A percentile compares a stretch with the other conserved stretches of the same genome.
Evolutionary conservation across 1,140 invertebrate genomes (phyloP).

Genomic region (Bombus affinis): DNA sequence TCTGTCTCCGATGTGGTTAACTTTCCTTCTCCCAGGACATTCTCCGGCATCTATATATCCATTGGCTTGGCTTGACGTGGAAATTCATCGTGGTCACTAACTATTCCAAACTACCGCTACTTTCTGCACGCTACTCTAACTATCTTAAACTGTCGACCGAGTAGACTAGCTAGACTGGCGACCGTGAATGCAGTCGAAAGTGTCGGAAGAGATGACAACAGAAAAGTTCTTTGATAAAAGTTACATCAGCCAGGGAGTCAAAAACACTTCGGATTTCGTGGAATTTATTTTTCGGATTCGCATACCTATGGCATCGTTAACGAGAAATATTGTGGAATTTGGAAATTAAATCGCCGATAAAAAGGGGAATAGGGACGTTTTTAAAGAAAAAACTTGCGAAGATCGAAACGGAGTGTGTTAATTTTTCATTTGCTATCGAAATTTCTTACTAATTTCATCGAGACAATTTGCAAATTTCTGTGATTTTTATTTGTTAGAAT

Average conservation of each 20-base stretch:
- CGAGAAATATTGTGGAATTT: background rate
- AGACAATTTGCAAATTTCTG: too few relatives aligned
- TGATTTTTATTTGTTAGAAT: too few relatives aligned
- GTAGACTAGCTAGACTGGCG: slow-evolving; percentile 22
- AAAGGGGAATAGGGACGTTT: too few relatives aligned
- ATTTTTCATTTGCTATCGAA: too few relatives aligned
- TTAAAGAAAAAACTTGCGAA: too few relatives aligned
- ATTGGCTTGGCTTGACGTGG: slow-evolving; percentile 56
- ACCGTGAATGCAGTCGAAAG: background rate
- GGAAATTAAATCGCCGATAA: background rate
- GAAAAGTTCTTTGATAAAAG: slow-evolving; percentile 11
- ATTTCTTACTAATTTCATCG: too few relatives aligned
- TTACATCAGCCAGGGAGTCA: background rate
- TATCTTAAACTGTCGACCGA: slow-evolving; percentile 71
- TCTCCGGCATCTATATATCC: slow-evolving; percentile 51
- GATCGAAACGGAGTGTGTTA: too few relatives aligned
- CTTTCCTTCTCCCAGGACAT: slow-evolving; percentile 57
- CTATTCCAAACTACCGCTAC: slow-evolving; percentile 70
- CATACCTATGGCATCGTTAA: background rate
- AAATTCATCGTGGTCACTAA: slow-evolving; percentile 73
- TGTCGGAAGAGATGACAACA: background rate
- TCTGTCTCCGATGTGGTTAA: slow-evolving; percentile 59
- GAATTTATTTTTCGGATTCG: background rate
- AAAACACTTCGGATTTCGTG: background rate
- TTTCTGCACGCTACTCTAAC: slow-evolving; percentile 64